These are phyloP conservation scores for Saxicola maurus DNA, from an alignment of 2,797 vertebrate species.

Conservation along the genomic window DNA sequence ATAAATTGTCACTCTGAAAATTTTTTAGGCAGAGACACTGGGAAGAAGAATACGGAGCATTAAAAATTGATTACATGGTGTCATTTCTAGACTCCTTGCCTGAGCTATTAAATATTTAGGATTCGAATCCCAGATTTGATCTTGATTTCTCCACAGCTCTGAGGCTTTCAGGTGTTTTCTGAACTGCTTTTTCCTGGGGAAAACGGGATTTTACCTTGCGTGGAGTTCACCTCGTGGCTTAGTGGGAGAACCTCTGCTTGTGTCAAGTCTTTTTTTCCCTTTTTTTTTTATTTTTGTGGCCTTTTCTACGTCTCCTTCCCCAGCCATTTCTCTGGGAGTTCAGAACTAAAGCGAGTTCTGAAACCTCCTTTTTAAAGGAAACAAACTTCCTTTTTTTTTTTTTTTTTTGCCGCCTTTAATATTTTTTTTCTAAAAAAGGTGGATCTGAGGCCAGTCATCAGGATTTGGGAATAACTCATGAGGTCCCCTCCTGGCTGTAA, in stretches of 20 bases:
- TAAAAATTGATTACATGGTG: neutral
- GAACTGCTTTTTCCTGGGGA: neutral
- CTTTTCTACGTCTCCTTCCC: neutral
- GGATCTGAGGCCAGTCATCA: fast-evolving
- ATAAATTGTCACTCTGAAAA: neutral
- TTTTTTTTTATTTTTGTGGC: neutral
- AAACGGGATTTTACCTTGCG: neutral
- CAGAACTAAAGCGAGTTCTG: neutral
- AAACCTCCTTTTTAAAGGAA: too few relatives aligned
- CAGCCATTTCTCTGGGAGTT: neutral
- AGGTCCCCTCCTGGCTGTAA: neutral
- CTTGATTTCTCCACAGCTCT: neutral
- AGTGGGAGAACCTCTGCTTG: fast-evolving
- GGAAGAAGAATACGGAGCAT: neutral
- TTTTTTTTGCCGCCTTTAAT: fast-evolving
- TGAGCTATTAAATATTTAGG: neutral
- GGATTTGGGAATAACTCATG: neutral
- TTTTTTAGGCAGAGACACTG: fast-evolving
- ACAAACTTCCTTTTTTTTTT: too few relatives aligned
- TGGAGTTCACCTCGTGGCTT: neutral
- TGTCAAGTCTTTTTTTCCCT: neutral
- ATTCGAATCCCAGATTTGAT: neutral
- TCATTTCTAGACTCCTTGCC: neutral
- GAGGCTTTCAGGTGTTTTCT: neutral
- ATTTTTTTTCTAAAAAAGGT: neutral